These are phyloP conservation scores for Frankliniella intonsa DNA, from an alignment of 2,888 invertebrate species.

Conservation along the genomic window DNA sequence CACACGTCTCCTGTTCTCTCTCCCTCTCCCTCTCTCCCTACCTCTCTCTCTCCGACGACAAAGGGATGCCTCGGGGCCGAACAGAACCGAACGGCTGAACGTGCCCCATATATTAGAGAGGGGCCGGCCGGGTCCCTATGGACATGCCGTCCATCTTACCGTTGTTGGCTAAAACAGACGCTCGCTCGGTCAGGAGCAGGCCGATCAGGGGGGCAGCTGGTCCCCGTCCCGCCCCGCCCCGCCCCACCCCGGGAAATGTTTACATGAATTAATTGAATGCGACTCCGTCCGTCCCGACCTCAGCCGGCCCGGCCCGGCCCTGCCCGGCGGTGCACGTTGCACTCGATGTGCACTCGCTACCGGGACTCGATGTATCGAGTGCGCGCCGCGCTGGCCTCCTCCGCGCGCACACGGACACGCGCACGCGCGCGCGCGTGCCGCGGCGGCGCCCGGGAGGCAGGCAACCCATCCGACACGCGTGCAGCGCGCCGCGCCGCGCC, in stretches of 20 bases:
- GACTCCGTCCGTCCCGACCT: neutral
- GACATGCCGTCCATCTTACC: conserved; percentile 18
- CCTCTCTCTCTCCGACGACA: neutral
- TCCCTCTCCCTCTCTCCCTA: neutral
- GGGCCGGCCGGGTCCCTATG: neutral
- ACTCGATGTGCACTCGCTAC: neutral
- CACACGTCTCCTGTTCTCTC: neutral
- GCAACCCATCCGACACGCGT: too few relatives aligned
- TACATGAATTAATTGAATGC: conserved; percentile 25
- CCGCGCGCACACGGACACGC: too few relatives aligned
- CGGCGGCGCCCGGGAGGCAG: too few relatives aligned
- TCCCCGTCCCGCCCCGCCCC: too few relatives aligned
- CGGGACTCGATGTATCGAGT: neutral
- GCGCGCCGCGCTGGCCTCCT: neutral
- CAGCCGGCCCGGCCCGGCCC: too few relatives aligned
- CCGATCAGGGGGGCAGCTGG: too few relatives aligned
- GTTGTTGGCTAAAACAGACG: conserved; percentile 6
- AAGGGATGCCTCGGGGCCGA: neutral
- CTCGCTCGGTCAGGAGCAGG: neutral
- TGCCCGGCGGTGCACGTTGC: neutral
- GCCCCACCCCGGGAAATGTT: neutral
- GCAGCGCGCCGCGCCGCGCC: too few relatives aligned
- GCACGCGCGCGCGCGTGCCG: too few relatives aligned
- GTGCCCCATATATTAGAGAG: conserved; percentile 24
- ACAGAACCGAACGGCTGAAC: neutral